Base-by-base conservation (phyloP, 2,888 invertebrate genomes). In the Drosophila yooni region DNA sequence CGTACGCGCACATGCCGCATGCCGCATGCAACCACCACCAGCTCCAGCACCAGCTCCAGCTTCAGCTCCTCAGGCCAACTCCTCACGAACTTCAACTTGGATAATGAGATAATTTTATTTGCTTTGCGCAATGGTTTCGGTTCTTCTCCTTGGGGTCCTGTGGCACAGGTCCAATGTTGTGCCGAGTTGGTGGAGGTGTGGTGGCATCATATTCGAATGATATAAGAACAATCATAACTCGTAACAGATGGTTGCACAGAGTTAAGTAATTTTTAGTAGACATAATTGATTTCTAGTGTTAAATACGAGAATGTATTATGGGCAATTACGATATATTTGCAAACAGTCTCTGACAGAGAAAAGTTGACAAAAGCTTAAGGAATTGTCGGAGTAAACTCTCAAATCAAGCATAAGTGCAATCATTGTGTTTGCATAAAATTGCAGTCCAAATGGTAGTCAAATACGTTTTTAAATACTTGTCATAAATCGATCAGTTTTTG, bases 71-170 rank as follows among this genome's bases (percentile, higher is more conserved):
- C 76, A 70, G 71, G 61, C 38, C 54, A 40, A 56, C 64, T 67
- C 61, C 64, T 48, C 61, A 25, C 58, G 46, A 61, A 59, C 53
- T 65, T 21, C 57, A 40, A 38, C 59, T 68, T 48, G 43, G 61
- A 43, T 91, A 90, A 91, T 91, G 88, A 91, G 91, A 91, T 90
- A 90, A 91, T 91, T 91, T 91, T 91, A 91, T 91, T 91, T 91
- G 88, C 91, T 91, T 91, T 91, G 90, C 82, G 77, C 90, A 91
- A 74, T 85, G 86, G 81, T 65, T 60, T 46, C 50, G 54, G 65
- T 57, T 56, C 57, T 70, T 52, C 58, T 52, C 61, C 52, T 65
- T 15, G n/a, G 34, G n/a, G 8, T 40, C 5, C 29, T n/a, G 5
- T 38, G 38, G 18, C 56, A 38, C 51, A 56, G 58, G 48, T 48